These are phyloP conservation scores for Tapera naevia DNA, from an alignment of 2,797 vertebrate genomes.

Conservation along the genomic window DNA sequence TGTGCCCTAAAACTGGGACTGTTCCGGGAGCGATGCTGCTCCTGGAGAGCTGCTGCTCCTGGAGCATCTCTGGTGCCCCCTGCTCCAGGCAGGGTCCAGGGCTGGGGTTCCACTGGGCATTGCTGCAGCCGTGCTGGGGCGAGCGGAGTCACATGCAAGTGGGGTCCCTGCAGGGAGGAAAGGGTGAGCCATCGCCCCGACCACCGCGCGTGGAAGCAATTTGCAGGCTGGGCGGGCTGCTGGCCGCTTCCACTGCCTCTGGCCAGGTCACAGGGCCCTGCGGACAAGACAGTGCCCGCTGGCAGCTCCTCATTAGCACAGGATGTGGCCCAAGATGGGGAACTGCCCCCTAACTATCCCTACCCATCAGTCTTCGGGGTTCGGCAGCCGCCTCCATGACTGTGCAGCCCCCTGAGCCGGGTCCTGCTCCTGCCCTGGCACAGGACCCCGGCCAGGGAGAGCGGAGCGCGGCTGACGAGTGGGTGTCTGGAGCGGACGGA, in stretches of 20 bases:
- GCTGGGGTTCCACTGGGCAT: neutral
- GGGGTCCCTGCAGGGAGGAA: neutral
- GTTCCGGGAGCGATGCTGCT: neutral
- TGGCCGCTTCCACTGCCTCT: neutral
- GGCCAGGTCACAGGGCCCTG: neutral
- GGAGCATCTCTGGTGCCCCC: neutral
- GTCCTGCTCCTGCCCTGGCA: neutral
- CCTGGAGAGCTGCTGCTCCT: neutral
- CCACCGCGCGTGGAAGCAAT: conserved; percentile 20
- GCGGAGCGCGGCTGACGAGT: neutral
- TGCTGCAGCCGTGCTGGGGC: neutral
- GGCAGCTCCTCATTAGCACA: conserved; percentile 4
- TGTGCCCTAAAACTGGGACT: neutral
- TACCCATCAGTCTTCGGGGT: neutral
- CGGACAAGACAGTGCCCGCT: neutral
- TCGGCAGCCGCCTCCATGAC: no score
- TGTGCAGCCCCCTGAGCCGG: fast-evolving
- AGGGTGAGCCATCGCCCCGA: neutral
- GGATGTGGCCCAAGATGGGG: neutral
- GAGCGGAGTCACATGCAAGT: neutral
- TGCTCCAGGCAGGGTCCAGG: no score
- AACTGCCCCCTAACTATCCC: neutral
- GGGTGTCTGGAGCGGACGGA: neutral
- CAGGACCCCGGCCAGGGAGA: neutral
- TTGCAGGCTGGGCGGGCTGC: neutral